Conservation (phyloP, 2,888 invertebrate species). For the Ligdia adustata region DNA sequence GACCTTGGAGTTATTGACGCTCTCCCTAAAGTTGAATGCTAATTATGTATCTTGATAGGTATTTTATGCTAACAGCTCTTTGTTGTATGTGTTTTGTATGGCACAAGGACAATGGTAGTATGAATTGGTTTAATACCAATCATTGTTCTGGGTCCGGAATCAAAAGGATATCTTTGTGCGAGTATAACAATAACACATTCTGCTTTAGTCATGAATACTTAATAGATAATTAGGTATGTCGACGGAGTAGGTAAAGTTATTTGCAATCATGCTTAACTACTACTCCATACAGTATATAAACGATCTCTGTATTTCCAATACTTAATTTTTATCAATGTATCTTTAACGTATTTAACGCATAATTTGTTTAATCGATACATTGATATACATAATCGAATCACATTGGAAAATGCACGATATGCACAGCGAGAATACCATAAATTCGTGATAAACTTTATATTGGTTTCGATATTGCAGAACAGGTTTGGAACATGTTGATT, state of each 20-base stretch:
- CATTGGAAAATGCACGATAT: constrained; percentile 13
- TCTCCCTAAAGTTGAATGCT: constrained; percentile 39
- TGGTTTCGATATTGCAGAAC: constrained; percentile 1
- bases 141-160: constrained; percentile 65
- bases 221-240: constrained; percentile 27
- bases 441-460: constrained; percentile 3
- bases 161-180: constrained; percentile 71
- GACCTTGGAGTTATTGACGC: constrained; percentile 24
- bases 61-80: constrained; percentile 71
- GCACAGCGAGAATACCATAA: constrained; percentile 12
- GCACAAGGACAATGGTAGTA: constrained; percentile 66
- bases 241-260: too few species aligned
- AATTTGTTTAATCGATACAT: constrained; percentile 32
- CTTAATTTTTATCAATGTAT: too few species aligned
- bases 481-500: constrained; percentile 9
- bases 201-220: constrained; percentile 46
- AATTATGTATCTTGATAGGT: constrained; percentile 60
- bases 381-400: constrained; percentile 37
- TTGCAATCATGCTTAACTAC: constrained; percentile 36
- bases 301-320: too few species aligned
- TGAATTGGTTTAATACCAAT: constrained; percentile 68
- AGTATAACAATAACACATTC: constrained; percentile 68
- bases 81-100: constrained; percentile 52
- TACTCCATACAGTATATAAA: too few species aligned
- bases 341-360: not conserved